Base-by-base conservation (phyloP, 1,140 invertebrate species). In the Danaus plexippus region DNA sequence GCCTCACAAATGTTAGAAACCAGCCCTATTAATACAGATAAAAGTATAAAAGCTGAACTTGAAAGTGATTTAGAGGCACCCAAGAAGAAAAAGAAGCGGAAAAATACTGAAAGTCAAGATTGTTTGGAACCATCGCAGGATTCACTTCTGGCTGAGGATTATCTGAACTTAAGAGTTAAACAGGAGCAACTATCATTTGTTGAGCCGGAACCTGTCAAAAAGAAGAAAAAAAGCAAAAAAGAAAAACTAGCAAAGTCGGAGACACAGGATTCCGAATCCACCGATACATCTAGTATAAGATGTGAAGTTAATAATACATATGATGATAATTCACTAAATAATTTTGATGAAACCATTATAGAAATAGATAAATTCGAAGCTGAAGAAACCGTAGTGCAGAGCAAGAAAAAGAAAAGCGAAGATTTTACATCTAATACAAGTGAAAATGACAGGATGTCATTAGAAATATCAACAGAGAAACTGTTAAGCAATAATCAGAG, bases 11-110 rank as follows among this genome's bases (percentile, higher is more conserved):
- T 48, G 42, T 54, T 41, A 43, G 63, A 63, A 8, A 48, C 66
- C 12, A 50, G 32, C 11, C 42, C 51, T 56, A 42, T 52, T 9
- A 63, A 59, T 32, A 68, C 62, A 55, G 66, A 71, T 22, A 50
- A 52, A 41, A 61, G 12, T 43, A 51, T 73, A 49, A 77, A 76
- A 53, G 15, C 47, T 11, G 71, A 75, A 66, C 61, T 60, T 45
- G 65, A 71, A 47, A 74, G 68, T 69, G 75, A 75, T 48, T 47
- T 59, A 47, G 69, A 68, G 11, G 42, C 18, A 18, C 52, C 57
- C 3, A 55, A 47, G 15, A 62, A 58, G 54, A 67, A 62, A 43
- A 67, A 72, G 48, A 69, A 61, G 9, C 58, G 15, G 43, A 59
- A 57, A 52, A 46, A 18, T 43, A 1, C 53, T 42, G 43, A 56